Conservation (phyloP, 1,140 invertebrate genomes). For the Anastatus disparis region DNA sequence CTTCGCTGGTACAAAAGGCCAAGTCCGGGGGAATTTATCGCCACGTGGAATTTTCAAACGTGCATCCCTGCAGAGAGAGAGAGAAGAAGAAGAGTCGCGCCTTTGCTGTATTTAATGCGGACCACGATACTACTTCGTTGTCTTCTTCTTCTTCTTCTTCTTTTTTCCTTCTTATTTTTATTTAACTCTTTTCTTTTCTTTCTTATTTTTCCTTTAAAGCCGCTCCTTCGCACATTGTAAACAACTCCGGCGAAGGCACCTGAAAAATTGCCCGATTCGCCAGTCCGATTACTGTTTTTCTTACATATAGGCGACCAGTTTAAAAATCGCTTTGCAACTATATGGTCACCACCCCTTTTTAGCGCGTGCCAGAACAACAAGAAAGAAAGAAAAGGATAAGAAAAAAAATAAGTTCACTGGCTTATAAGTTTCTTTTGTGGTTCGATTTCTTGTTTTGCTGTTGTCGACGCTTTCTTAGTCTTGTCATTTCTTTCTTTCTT, state of each 20-base stretch:
- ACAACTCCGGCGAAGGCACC: slow-evolving; percentile 26
- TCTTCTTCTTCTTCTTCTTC: no score
- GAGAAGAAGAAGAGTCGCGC: neutral
- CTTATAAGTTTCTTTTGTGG: no score
- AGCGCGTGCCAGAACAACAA: no score
- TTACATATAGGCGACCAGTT: slow-evolving; percentile 20
- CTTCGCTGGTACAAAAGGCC: slow-evolving; percentile 20
- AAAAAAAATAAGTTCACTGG: no score
- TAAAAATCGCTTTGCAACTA: slow-evolving; percentile 15
- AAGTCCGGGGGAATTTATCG: slow-evolving; percentile 28
- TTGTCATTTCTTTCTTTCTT: neutral
- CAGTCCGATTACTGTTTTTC: slow-evolving; percentile 19
- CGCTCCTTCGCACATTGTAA: slow-evolving; percentile 35
- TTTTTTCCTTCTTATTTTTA: no score
- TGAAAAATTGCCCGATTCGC: slow-evolving; percentile 39
- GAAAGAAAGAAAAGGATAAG: no score
- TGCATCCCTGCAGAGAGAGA: neutral
- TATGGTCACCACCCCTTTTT: no score
- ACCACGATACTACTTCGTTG: neutral
- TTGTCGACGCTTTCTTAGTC: neutral
- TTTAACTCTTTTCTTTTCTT: no score
- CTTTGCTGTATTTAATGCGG: slow-evolving; percentile 5
- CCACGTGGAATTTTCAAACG: slow-evolving; percentile 30
- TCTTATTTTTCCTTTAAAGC: no score
- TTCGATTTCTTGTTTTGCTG: neutral